Base-by-base conservation (phyloP, 1,140 invertebrate species). In the Chrysoperla carnea region DNA sequence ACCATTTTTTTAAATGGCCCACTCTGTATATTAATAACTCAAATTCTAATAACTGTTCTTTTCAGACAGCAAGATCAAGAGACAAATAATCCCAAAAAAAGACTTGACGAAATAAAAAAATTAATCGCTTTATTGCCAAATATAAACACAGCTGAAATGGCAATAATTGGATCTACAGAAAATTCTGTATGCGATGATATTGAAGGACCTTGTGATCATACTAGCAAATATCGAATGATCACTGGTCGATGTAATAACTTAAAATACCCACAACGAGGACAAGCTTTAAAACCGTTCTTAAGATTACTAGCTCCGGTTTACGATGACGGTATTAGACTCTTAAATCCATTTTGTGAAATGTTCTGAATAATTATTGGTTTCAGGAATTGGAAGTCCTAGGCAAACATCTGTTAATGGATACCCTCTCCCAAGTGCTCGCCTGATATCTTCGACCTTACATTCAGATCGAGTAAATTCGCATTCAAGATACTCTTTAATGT, bases 241-340 rank as follows among this genome's bases (percentile, higher is more conserved):
- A 70, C 68, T 15, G 72, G 72, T n/a, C 74, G 72, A 70, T 75
- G 72, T 46, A 75, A 75, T 47, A 76, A 75, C 48, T 54, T 75
- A 6, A 53, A 61, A 39, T 55, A 64, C 51, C 72, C 72, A 1
- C 55, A 64, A 36, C 59, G 50, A 40, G 72, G 74, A 14, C 68
- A 68, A 46, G 61, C 60, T 14, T 53, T 66, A 42, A 52, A 60
- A 36, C 61, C 66, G 8, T 67, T 73, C 44, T 53, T 60, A 7
- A 51, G 73, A 38, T 63, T 94, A 1, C 50, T 89, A 8, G 75
- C 75, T 8, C 73, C 85, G 4, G 77, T 73, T 50, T 87, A 85
- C 58, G 70, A 69, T 6, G 83, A 87, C 56, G 80, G 79, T 81
- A 59, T 64, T 11, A 7, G 2, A 11, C 4, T 4, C 12, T 35